Conservation (phyloP, 2,888 invertebrate species). For the Antitype chi region DNA sequence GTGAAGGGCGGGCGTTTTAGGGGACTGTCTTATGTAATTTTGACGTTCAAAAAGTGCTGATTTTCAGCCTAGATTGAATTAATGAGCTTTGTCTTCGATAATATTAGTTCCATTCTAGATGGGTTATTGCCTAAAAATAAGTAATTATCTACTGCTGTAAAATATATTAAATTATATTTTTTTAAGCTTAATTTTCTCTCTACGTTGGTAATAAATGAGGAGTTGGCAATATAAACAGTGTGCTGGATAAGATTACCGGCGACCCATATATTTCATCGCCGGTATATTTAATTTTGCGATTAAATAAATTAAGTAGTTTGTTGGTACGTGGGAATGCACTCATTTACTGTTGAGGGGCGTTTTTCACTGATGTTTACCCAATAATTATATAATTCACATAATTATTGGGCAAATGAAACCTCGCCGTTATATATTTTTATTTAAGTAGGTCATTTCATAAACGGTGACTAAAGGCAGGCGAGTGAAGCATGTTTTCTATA, state of each 20-base stretch:
- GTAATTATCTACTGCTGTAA: not conserved
- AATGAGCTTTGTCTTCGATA: no score
- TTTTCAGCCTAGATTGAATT: no score
- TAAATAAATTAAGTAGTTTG: conserved; percentile 10
- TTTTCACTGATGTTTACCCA: not conserved
- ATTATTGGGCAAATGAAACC: not conserved
- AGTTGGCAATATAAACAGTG: conserved; percentile 15
- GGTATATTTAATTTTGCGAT: conserved; percentile 28
- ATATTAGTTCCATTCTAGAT: not conserved
- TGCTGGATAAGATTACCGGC: conserved; percentile 23
- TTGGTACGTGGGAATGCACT: not conserved
- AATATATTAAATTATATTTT: not conserved
- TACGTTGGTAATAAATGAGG: conserved; percentile 6
- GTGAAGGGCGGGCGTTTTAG: no score
- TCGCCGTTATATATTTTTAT: not conserved
- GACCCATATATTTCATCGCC: conserved; percentile 44
- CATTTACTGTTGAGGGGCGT: not conserved
- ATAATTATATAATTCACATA: not conserved
- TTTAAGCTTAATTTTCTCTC: not conserved
- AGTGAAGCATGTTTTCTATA: not conserved
- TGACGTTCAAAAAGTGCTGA: no score
- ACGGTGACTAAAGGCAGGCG: not conserved
- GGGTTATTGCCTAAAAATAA: not conserved
- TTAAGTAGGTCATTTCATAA: not conserved
- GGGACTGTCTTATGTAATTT: no score